Conservation (phyloP, 2,113 vertebrate species). For the Marmota monax region DNA sequence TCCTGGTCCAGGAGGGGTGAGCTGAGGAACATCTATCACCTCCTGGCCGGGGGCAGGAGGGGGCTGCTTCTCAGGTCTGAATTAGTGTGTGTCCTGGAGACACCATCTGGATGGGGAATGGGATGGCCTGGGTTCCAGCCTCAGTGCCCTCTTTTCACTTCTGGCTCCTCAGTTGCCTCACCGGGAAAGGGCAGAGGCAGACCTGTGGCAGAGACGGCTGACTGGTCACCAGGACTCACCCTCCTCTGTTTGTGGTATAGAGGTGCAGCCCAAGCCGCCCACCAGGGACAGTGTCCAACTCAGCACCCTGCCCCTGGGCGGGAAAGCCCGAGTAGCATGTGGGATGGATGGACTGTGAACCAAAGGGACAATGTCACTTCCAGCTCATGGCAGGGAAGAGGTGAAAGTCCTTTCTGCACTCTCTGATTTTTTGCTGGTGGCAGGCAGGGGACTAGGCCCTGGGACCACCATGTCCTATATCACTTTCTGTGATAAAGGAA, state of each 20-base stretch:
- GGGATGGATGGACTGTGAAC: background rate
- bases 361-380: background rate
- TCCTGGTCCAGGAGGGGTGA: background rate
- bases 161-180: background rate
- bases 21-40: background rate
- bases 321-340: background rate
- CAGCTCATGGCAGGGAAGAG: background rate
- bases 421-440: background rate
- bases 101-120: background rate
- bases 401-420: background rate
- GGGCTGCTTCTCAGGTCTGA: background rate
- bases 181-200: background rate
- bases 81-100: background rate
- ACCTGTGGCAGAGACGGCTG: background rate
- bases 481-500: background rate
- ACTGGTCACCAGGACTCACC: background rate
- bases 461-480: too few relatives aligned
- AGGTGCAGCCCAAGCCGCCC: too few relatives aligned
- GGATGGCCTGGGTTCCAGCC: background rate
- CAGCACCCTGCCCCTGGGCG: background rate
- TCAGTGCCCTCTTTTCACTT: too few relatives aligned
- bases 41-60: too few relatives aligned
- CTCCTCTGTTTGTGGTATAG: background rate
- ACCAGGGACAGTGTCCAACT: background rate
- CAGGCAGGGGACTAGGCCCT: background rate